phyloP scores from a whole-genome alignment of 2,797 vertebrate species.

The Ibycter americanus region DNA sequence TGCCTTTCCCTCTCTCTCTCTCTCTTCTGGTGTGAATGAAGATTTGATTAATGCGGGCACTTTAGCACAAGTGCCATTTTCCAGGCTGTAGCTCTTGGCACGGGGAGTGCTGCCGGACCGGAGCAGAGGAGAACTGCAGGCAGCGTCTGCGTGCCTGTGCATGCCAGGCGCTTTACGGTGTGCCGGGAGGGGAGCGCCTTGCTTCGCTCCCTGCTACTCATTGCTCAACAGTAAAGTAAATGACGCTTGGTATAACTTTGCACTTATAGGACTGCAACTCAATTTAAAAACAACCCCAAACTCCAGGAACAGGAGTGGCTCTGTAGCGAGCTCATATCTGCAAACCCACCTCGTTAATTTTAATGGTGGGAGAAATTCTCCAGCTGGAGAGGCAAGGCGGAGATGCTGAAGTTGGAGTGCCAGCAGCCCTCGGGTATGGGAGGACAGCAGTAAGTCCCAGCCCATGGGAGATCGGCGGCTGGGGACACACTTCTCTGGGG shows the following conservation, averaged over 20 bases:
- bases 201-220: conserved; percentile 34
- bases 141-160: not conserved
- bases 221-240: conserved; percentile 68
- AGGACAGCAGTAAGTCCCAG: not conserved
- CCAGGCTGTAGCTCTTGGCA: conserved; percentile 64
- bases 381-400: not conserved
- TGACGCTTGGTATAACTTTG: conserved; percentile 66
- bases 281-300: conserved; percentile 50
- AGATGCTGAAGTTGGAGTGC: not conserved
- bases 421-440: not conserved
- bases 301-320: conserved; percentile 41
- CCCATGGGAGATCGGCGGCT: fast-evolving
- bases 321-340: not conserved
- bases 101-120: not conserved
- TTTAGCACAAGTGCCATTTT: conserved; percentile 65
- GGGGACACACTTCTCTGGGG: not conserved
- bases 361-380: conserved; percentile 64
- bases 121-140: conserved; percentile 6
- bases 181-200: not conserved
- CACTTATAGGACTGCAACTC: conserved; percentile 52
- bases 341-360: conserved; percentile 71
- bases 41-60: conserved; percentile 60
- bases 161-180: not conserved
- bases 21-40: conserved; percentile 37
- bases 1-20: not conserved